Evolutionary conservation across 2,797 vertebrate genomes (phyloP).

Genomic region (Acanthurus lineatus): DNA sequence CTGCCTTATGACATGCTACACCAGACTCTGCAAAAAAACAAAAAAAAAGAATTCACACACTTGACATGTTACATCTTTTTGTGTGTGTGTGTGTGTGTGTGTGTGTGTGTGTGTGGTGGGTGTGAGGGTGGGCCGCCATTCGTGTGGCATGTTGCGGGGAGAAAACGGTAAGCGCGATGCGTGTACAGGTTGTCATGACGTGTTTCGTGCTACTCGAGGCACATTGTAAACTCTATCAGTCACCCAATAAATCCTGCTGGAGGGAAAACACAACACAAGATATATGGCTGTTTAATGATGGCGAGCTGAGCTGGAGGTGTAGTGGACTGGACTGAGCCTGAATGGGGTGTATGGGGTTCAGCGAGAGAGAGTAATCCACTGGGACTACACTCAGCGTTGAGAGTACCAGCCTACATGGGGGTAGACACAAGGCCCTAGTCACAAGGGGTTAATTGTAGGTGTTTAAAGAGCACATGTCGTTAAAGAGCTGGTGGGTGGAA

Average conservation of each 20-base stretch:
- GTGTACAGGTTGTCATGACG: constrained; percentile 74
- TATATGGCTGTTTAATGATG: constrained; percentile 80
- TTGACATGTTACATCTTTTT: constrained; percentile 46
- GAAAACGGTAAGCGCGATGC: constrained; percentile 59
- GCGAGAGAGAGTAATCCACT: constrained; percentile 51
- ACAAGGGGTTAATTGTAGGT: constrained; percentile 88
- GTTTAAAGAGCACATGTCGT: constrained; percentile 85
- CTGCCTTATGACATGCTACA: constrained; percentile 46
- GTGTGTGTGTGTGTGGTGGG: constrained; percentile 10
- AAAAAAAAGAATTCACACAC: constrained; percentile 27
- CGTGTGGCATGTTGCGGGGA: constrained; percentile 42
- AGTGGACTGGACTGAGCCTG: constrained; percentile 61
- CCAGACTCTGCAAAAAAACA: constrained; percentile 37
- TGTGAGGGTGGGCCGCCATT: constrained; percentile 46
- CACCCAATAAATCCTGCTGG: constrained; percentile 84
- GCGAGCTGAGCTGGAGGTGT: constrained; percentile 66
- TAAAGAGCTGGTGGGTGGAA: constrained; percentile 82
- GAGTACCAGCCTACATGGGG: constrained; percentile 61
- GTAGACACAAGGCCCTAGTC: constrained; percentile 83
- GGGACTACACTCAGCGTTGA: constrained; percentile 46
- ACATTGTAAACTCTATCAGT: constrained; percentile 83
- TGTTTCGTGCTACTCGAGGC: constrained; percentile 68
- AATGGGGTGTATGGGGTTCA: constrained; percentile 70
- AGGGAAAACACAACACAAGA: constrained; percentile 80
- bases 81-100: constrained; percentile 4